phyloP scores from a whole-genome alignment of 2,113 vertebrate genomes.

The Paramisgurnus dabryanus region DNA sequence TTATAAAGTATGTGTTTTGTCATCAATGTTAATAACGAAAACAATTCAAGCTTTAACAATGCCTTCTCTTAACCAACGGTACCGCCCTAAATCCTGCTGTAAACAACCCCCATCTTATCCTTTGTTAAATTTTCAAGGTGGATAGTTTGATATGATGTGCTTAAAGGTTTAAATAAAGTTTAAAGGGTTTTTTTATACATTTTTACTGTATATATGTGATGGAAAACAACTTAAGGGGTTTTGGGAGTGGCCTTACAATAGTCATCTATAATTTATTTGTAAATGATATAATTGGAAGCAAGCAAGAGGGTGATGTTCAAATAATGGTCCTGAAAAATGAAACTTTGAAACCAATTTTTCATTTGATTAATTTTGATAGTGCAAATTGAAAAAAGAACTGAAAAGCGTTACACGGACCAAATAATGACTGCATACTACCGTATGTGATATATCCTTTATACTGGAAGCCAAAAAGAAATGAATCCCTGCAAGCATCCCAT shows the following conservation, averaged over 20 bases:
- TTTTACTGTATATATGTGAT: not conserved
- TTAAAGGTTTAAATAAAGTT: too few species aligned
- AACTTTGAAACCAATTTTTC: too few species aligned
- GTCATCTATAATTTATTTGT: not conserved
- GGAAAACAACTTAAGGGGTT: not conserved
- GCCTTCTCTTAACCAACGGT: not conserved
- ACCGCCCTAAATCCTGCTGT: not conserved
- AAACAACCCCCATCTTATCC: not conserved
- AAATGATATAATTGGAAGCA: not conserved
- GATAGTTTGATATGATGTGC: not conserved
- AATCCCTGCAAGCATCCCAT: conserved; percentile 6
- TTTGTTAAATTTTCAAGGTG: not conserved
- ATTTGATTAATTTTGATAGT: too few species aligned
- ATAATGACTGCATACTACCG: not conserved
- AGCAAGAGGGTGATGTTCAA: not conserved
- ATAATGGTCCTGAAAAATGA: too few species aligned
- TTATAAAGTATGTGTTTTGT: not conserved
- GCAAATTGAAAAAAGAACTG: too few species aligned
- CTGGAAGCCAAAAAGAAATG: not conserved
- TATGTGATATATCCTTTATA: not conserved
- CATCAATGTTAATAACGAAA: not conserved
- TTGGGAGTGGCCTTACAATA: conserved; percentile 45
- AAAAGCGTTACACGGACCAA: too few species aligned
- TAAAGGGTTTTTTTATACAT: not conserved
- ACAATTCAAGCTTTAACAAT: not conserved